Conservation (phyloP, 2,113 vertebrate species). For the Montifringilla adamsi region DNA sequence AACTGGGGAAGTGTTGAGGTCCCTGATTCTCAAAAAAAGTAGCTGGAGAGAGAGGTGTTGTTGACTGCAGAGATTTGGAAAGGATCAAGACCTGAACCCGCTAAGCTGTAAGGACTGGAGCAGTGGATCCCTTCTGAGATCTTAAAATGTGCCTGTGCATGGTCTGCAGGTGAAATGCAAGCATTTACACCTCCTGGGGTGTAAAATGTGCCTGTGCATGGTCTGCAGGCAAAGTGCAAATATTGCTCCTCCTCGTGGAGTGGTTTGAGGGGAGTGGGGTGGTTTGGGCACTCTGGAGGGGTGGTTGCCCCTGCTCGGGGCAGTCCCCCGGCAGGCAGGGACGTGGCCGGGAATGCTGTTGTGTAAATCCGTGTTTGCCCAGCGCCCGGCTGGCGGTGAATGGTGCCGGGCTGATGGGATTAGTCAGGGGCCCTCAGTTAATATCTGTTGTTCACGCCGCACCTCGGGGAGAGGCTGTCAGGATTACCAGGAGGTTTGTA, state of each 20-base stretch:
- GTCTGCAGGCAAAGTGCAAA: neutral
- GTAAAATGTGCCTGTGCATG: neutral
- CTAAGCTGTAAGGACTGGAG: neutral
- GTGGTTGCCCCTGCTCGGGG: neutral
- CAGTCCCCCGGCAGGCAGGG: neutral
- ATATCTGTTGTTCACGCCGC: neutral
- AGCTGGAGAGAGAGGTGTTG: neutral
- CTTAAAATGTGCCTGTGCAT: neutral
- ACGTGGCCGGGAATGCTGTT: accelerated
- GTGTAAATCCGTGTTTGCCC: neutral
- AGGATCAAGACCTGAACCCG: neutral
- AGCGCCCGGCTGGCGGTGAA: neutral
- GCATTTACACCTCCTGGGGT: no score
- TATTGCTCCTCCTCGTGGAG: accelerated
- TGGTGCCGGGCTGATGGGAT: constrained; percentile 4
- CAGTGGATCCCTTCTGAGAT: neutral
- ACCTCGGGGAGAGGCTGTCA: neutral
- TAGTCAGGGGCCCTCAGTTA: neutral
- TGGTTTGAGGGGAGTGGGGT: neutral
- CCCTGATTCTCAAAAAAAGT: neutral
- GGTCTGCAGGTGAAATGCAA: no score
- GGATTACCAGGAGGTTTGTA: neutral
- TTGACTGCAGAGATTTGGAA: neutral
- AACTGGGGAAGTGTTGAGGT: neutral
- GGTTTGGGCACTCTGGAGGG: neutral